Conservation (phyloP, 2,797 vertebrate species). For the Austrolebias charrua region DNA sequence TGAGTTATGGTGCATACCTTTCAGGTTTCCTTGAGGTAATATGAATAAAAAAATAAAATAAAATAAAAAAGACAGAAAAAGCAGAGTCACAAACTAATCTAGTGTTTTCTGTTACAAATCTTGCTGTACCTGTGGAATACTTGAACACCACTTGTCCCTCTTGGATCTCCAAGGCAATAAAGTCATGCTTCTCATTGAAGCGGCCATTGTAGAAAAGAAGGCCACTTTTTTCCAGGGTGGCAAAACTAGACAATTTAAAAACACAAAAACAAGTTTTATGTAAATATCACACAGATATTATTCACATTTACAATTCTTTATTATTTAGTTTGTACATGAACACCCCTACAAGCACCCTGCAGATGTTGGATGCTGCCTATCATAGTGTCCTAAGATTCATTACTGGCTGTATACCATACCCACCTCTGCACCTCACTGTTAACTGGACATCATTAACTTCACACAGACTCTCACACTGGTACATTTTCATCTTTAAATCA, state of each 20-base stretch:
- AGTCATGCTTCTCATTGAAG: conserved; percentile 97
- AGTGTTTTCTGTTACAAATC: neutral
- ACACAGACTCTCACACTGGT: too few species aligned
- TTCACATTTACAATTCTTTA: too few species aligned
- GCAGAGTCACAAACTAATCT: neutral
- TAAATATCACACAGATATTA: too few species aligned
- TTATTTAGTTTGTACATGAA: too few species aligned
- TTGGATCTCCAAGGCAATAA: conserved; percentile 93
- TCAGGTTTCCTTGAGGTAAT: neutral
- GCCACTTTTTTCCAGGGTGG: conserved; percentile 87
- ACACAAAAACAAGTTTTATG: conserved; percentile 22
- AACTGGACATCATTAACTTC: too few species aligned
- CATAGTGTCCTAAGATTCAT: too few species aligned
- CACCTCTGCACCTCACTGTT: too few species aligned
- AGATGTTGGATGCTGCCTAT: too few species aligned
- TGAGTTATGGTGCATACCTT: too few species aligned
- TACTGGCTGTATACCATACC: too few species aligned
- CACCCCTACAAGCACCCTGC: too few species aligned
- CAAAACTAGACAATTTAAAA: conserved; percentile 82
- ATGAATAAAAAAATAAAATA: neutral
- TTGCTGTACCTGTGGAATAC: conserved; percentile 90
- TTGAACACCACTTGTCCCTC: conserved; percentile 94
- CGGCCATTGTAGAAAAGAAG: conserved; percentile 97
- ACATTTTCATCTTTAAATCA: too few species aligned
- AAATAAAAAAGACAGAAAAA: neutral